phyloP scores from a whole-genome alignment of 2,797 vertebrate species.

The Sphenopsis melanotis region DNA sequence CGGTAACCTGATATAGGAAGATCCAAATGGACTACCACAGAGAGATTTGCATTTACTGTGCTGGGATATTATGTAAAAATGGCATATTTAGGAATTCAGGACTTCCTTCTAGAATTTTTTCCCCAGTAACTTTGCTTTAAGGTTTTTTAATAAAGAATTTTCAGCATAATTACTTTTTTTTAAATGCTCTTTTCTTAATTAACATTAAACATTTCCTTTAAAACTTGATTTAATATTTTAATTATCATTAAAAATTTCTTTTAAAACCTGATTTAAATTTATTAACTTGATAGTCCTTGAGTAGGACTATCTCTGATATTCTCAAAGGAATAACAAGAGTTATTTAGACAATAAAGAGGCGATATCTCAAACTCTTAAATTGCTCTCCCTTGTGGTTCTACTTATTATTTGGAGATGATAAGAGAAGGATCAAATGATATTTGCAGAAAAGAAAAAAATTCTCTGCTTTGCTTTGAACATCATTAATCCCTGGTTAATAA shows the following conservation, averaged over 20 bases:
- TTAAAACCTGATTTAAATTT: neutral
- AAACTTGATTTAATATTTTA: neutral
- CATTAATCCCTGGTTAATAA: neutral
- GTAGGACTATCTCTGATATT: neutral
- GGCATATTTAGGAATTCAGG: neutral
- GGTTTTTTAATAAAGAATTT: neutral
- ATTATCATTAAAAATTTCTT: neutral
- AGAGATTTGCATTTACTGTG: neutral
- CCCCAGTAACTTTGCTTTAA: neutral
- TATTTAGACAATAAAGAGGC: neutral
- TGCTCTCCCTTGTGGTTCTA: neutral
- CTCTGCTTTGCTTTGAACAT: neutral
- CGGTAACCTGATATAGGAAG: neutral
- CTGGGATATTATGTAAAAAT: neutral
- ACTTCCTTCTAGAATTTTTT: neutral
- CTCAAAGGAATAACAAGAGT: neutral
- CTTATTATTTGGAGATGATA: neutral
- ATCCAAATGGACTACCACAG: neutral
- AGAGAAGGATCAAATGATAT: neutral
- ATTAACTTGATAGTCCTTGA: neutral
- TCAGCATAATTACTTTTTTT: neutral
- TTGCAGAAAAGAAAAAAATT: neutral
- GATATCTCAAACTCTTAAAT: neutral
- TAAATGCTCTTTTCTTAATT: neutral
- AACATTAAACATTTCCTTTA: neutral